Evolutionary conservation across 2,888 invertebrate genomes (phyloP).

Genomic region (Escarpia spicata): DNA sequence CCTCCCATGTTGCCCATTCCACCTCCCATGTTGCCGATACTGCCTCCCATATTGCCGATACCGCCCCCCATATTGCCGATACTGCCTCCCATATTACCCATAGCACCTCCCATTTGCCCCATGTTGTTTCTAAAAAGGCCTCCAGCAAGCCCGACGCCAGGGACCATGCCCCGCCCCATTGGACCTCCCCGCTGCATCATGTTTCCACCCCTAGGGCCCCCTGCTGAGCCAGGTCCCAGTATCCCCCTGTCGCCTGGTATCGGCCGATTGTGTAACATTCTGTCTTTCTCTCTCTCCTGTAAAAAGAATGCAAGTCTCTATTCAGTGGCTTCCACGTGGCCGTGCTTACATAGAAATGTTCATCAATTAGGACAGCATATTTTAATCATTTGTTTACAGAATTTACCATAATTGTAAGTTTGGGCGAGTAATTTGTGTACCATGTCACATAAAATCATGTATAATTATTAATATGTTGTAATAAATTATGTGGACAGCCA

Average conservation of each 20-base stretch:
- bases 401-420: background rate
- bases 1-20: background rate
- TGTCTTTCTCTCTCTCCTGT: conserved; percentile 60
- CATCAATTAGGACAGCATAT: background rate
- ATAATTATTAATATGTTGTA: too few species aligned
- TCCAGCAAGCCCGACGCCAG: background rate
- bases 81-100: background rate
- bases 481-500: too few species aligned
- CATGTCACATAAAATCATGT: too few species aligned
- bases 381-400: background rate
- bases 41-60: background rate
- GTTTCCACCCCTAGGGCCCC: background rate
- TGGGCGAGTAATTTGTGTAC: too few species aligned
- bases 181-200: background rate
- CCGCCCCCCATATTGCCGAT: background rate
- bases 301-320: conserved; percentile 28
- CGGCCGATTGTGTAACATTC: conserved; percentile 30
- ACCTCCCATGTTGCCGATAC: conserved; percentile 21
- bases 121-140: conserved; percentile 16
- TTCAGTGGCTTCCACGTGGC: background rate
- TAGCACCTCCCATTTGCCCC: background rate
- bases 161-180: background rate
- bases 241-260: background rate
- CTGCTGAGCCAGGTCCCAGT: background rate
- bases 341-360: background rate